Conservation (phyloP, 2,888 invertebrate genomes). For the Seladonia tumulorum region DNA sequence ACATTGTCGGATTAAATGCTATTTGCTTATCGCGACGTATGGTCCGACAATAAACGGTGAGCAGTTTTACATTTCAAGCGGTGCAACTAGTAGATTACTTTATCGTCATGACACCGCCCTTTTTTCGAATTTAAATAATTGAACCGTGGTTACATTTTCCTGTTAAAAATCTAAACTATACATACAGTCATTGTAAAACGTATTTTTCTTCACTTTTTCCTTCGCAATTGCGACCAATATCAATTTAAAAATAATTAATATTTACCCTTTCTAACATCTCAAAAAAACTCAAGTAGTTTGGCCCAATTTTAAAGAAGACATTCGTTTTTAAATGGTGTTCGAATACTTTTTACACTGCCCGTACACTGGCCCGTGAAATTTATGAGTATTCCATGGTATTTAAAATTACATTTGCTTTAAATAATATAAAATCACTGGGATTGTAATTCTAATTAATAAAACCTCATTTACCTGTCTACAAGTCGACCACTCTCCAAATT, state of each 20-base stretch:
- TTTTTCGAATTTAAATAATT: slow-evolving; percentile 1
- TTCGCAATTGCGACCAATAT: too few relatives aligned
- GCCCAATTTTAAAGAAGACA: too few relatives aligned
- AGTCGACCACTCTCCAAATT: not conserved
- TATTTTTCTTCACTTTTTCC: too few relatives aligned
- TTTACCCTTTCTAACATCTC: too few relatives aligned
- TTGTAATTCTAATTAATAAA: not conserved
- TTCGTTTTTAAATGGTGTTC: too few relatives aligned
- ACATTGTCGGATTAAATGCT: slow-evolving; percentile 40
- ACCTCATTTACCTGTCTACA: not conserved
- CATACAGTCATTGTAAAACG: too few relatives aligned
- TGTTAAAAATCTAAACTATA: not conserved
- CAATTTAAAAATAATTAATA: too few relatives aligned
- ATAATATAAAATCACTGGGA: not conserved
- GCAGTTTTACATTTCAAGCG: slow-evolving; percentile 27
- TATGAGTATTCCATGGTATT: not conserved
- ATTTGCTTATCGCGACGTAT: slow-evolving; percentile 37
- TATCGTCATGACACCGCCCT: slow-evolving; percentile 15
- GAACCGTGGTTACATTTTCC: not conserved
- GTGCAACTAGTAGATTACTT: slow-evolving; percentile 32
- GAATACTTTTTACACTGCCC: too few relatives aligned
- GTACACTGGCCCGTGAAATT: not conserved
- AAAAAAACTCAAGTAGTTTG: too few relatives aligned
- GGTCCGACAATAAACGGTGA: slow-evolving; percentile 21
- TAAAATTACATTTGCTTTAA: not conserved